Evolutionary conservation across 2,113 vertebrate genomes (phyloP), one percentile per base, ranked within the genome.

Genomic region (Bos javanicus): DNA sequence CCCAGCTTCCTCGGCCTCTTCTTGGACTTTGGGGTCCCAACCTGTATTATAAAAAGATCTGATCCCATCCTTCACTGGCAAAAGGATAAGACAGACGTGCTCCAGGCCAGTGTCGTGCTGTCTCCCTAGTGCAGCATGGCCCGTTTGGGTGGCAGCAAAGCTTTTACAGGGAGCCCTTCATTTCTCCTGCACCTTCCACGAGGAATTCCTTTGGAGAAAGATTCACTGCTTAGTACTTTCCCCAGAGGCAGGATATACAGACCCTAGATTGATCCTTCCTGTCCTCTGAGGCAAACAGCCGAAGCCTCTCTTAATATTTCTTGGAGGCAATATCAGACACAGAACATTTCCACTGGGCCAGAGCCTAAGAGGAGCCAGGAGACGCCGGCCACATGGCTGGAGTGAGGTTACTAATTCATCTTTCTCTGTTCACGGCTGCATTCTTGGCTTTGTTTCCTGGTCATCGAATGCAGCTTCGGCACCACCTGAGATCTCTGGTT

Each of bases 391-490:
- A 71, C 19, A 71, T 10, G 2, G 10, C 67, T 39, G 67, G 67
- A 39, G 36, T 23, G 67, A 15, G 7, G 56, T 84, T 94, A 86
- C 95, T 91, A 46, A 91, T 28, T 33, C 60, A 28, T 85, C 43
- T 39, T 39, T 60, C 74, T 96, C 57, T 28, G 2, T 28, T 81
- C 26, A 8, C 0, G 23, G 59, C 86, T 96, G 88, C 82, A 67
- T 85, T 88, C 81, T 62, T 59, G 59, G 57, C 80, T 95, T 56
- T 85, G 80, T 64, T 95, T 90, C 59, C 90, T 21, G 43, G 95
- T 43, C 90, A 39, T 7, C 2, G 6, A 39, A 54, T 3, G 85
- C 50, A 71, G 57, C 46, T 54, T 87, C 8, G 2, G 84, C 28
- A 43, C 36, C 10, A 88, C 9, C 8, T 23, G n/a, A 80, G 76